A percentile compares a stretch with the other conserved stretches of the same genome.
Conservation (phyloP, 2,797 vertebrate species). For the Loriculus beryllinus region DNA sequence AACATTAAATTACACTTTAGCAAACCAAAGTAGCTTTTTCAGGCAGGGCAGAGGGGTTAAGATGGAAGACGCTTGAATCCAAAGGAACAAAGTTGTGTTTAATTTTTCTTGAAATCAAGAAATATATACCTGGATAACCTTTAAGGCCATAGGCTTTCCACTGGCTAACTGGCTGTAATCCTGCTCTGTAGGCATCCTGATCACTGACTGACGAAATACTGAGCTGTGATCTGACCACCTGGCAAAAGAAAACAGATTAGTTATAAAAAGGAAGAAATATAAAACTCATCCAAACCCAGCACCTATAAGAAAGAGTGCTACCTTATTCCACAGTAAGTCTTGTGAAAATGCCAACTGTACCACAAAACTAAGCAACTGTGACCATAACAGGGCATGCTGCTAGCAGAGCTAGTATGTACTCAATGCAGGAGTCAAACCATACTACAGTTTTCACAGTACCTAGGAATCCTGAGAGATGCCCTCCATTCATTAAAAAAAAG, state of each 20-base stretch:
- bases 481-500: neutral
- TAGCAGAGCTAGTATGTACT: neutral
- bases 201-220: constrained; percentile 77
- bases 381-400: neutral
- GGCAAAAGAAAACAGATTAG: constrained; percentile 14
- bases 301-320: neutral
- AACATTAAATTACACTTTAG: neutral
- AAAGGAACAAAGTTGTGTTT: neutral
- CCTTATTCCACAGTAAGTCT: neutral
- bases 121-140: constrained; percentile 84
- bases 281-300: neutral
- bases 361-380: neutral
- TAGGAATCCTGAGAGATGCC: neutral
- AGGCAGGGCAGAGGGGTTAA: neutral
- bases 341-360: neutral
- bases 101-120: neutral
- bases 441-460: neutral
- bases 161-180: constrained; percentile 82
- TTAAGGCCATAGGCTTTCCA: constrained; percentile 88
- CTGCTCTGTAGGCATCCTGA: constrained; percentile 78
- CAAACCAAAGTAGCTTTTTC: neutral
- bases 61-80: neutral
- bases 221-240: constrained; percentile 81
- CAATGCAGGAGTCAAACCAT: neutral
- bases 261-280: neutral